A percentile compares a stretch with the other conserved stretches of the same genome.
Conservation (phyloP, 2,888 invertebrate species). For the Fragum sueziense region DNA sequence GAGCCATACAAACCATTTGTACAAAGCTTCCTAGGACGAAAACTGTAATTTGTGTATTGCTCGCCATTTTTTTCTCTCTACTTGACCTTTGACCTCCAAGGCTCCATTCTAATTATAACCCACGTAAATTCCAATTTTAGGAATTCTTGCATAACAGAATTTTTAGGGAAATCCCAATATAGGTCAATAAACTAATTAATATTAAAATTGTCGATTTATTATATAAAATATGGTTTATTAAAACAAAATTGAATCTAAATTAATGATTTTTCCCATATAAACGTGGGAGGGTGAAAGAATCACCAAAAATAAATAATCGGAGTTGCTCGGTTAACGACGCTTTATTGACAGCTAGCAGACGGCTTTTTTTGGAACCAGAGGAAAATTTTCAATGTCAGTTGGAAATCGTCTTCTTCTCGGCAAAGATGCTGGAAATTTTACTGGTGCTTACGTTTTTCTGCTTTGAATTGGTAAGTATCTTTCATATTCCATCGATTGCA, state of each 20-base stretch:
- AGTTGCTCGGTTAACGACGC: constrained; percentile 19
- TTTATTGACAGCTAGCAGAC: constrained; percentile 37
- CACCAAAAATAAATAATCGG: constrained; percentile 44
- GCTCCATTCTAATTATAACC: constrained; percentile 33
- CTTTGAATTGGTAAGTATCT: constrained; percentile 34
- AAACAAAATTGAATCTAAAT: neutral
- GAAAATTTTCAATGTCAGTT: constrained; percentile 42
- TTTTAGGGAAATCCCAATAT: neutral
- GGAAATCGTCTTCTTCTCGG: neutral
- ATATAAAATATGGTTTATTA: neutral
- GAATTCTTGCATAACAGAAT: neutral
- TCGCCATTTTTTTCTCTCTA: constrained; percentile 54
- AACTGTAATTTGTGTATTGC: constrained; percentile 1
- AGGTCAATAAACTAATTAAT: neutral
- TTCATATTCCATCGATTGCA: neutral
- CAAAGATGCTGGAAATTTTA: constrained; percentile 23
- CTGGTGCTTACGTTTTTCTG: constrained; percentile 14
- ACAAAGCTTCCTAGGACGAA: constrained; percentile 2
- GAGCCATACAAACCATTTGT: constrained; percentile 1
- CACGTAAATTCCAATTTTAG: neutral
- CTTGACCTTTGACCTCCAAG: constrained; percentile 38
- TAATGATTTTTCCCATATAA: neutral
- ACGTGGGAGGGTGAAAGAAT: constrained; percentile 31
- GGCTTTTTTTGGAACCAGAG: constrained; percentile 22
- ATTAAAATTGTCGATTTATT: neutral